Evolutionary conservation across 64 coral and sea anemone species (phyloP).

Genomic region (Actinia equina): DNA sequence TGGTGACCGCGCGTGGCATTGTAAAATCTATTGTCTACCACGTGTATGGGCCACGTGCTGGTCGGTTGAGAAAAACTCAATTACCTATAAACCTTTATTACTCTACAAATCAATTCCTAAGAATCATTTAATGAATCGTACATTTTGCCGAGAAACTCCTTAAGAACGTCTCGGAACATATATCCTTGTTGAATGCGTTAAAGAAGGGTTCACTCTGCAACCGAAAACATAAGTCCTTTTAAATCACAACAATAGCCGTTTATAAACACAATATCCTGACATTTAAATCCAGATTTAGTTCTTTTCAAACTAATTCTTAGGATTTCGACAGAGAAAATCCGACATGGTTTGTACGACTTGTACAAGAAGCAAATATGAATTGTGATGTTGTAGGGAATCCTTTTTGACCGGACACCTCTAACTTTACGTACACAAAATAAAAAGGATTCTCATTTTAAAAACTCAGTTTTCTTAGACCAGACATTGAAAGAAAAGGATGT

Average conservation of each 20-base stretch:
- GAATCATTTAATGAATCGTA: not conserved
- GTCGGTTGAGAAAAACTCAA: not conserved
- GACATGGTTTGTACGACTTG: not conserved
- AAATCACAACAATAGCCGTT: not conserved
- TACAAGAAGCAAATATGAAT: not conserved
- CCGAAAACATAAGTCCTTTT: not conserved
- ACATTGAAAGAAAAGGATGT: not conserved
- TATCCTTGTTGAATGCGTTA: not conserved
- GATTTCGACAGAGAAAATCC: not conserved
- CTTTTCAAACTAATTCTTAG: not conserved
- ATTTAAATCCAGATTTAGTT: not conserved
- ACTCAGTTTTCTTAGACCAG: not conserved
- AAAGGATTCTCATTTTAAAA: not conserved
- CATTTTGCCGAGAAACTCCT: not conserved
- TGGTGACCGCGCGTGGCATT: constrained; percentile 4
- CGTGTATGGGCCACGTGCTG: not conserved
- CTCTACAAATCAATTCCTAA: not conserved
- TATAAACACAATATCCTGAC: not conserved
- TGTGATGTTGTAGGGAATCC: no score
- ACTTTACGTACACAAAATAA: not conserved
- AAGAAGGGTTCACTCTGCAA: not conserved
- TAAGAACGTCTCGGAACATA: not conserved
- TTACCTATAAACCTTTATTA: not conserved
- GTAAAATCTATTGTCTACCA: not conserved
- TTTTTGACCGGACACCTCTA: no score